Base-by-base conservation (phyloP, 2,113 vertebrate genomes). In the Vombatus ursinus region DNA sequence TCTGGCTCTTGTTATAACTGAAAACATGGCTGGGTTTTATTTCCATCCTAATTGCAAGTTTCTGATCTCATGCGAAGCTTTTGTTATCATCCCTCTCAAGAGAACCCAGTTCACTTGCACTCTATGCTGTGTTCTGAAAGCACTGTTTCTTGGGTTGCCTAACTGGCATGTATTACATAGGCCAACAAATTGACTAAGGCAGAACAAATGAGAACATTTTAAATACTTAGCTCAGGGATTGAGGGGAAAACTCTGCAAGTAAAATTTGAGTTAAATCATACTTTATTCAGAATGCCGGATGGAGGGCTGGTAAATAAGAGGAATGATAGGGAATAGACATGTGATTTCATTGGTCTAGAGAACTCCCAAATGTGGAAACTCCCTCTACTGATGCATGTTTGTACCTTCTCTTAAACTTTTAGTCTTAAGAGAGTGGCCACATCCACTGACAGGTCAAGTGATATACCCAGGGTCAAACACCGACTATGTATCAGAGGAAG, bases 1-100 rank as follows among this genome's bases (percentile, higher is more conserved):
- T 50, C 47, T 95, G 50, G 25, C 92, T 95, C 19, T 91, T 77
- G 14, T 1, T 51, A 23, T 24, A 94, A 89, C 2, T 91, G 49
- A 92, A 93, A 96, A 93, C 57, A 49, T 84, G 89, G 3, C 47
- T 84, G 52, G 51, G 37, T 96, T 97, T 90, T 90, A 90, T 92
- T 97, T 84, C 49, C 84, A 92, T 90, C n/a, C 90, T 93, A 92
- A 90, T 91, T 93, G 23, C 25, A 61, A 91, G 52, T 37, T 89
- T 93, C 49, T 95, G n/a, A 92, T 90, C 92, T 94, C 28, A 89
- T 31, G 57, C 51, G 26, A 92, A 94, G 16, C 7, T 57, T 90
- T 44, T 48, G 3, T 90, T 52, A 95, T 22, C 51, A 11, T 89
- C 52, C 26, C n/a, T 61, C 50, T 92, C 57, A 93, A 28, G 23